Evolutionary conservation across 2,113 vertebrate species (phyloP).

Genomic region (Sander vitreus): DNA sequence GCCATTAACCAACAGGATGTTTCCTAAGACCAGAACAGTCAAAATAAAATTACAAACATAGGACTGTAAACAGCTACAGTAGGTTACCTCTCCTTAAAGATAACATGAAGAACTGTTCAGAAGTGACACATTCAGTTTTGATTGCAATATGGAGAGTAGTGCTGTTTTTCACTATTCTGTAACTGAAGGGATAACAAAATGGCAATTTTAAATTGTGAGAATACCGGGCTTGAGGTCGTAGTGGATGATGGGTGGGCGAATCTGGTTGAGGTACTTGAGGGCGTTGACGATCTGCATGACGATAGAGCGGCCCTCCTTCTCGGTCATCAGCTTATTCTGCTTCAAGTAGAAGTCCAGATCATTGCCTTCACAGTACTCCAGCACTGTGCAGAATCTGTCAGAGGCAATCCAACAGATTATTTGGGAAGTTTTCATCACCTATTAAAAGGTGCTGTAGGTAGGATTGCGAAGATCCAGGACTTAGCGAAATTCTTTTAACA

Average conservation of each 20-base stretch:
- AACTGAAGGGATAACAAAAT: neutral
- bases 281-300: slow-evolving; percentile 98
- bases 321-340: slow-evolving; percentile 95
- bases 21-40: slow-evolving; percentile 81
- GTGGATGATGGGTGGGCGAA: slow-evolving; percentile 96
- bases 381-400: slow-evolving; percentile 94
- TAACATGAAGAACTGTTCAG: neutral
- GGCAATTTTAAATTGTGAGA: neutral
- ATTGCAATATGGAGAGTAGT: neutral
- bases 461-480: too few species aligned
- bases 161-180: neutral
- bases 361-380: slow-evolving; percentile 97
- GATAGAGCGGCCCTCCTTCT: slow-evolving; percentile 95
- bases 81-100: neutral
- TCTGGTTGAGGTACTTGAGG: slow-evolving; percentile 98
- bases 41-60: neutral
- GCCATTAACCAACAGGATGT: slow-evolving; percentile 96
- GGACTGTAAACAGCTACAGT: neutral
- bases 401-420: neutral
- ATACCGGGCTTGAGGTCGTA: slow-evolving; percentile 97
- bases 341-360: slow-evolving; percentile 98
- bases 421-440: neutral
- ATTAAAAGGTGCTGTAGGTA: too few species aligned
- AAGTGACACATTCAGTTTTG: neutral
- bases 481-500: too few species aligned